Evolutionary conservation across 1,140 invertebrate species (phyloP), one percentile per base, ranked within the genome.

Genomic region (Habropoda laboriosa): DNA sequence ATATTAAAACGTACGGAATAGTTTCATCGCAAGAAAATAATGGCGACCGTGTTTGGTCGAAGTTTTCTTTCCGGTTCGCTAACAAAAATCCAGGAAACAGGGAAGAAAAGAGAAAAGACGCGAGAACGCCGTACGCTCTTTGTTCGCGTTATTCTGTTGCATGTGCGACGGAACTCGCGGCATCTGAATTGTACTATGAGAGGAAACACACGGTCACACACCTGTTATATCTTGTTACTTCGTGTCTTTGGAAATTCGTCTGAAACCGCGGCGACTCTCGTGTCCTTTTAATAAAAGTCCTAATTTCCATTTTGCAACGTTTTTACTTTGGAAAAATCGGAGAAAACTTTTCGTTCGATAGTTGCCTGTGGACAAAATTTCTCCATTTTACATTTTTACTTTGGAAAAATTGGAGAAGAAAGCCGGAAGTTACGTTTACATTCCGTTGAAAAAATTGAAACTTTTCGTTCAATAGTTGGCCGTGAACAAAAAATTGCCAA

Each of bases 11-110:
- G 67, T 32, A 38, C 42, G 30, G 57, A 71, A 63, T 58, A 81
- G 38, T 72, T 38, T 16, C 73, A 47, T 38, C 27, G 63, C 53
- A 67, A 72, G 55, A 67, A 68, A 49, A 82, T 82, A 79, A 81
- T 67, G 42, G 32, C 38, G 79, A 81, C 49, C 4, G n/a, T 3
- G 2, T 61, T 27, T 24, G 51, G 10, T 0, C 49, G 5, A 35
- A 75, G 61, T 75, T 67, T 74, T 35, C 18, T 16, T 16, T 16
- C 18, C 8, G 10, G 12, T 32, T 57, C 18, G 4, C n/a, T 10
- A 32, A 47, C 21, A 16, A 38, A 24, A 40, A 61, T 12, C 16
- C 2, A 2, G 0, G n/a, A n/a, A 13, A 35, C n/a, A n/a, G n/a
- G n/a, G n/a, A n/a, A 32, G n/a, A 47, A 60, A 21, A 30, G 12